Base-by-base conservation (phyloP, 2,888 invertebrate species). In the Taphrorychus bicolor region DNA sequence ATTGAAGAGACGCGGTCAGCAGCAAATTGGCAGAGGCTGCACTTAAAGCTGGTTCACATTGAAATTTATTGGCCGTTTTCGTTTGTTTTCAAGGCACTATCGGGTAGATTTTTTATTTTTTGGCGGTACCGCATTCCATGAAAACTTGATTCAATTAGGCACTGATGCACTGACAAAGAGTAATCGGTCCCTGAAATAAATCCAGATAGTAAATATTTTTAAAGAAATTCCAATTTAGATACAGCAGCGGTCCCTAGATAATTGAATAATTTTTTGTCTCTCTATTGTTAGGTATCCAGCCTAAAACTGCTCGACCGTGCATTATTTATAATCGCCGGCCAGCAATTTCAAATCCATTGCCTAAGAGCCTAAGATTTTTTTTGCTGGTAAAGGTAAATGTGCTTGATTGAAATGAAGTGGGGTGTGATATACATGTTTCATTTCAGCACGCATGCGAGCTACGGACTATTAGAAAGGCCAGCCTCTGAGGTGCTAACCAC, bases 291-390 rank as follows among this genome's bases (percentile, higher is more conserved):
- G 11, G 32, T 11, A 1, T 32, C 7, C 9, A 32, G 32, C 32
- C 32, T 23, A 22, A 59, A 64, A 14, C 23, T 52, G 52, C 23
- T 58, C 17, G 58, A 64, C 51, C 64, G 64, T 64, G 58, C 24
- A 19, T 40, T 57, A 41, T 49, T 21, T 42, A 41, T 60, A 22
- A 21, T 54, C 2, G 24, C 57, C 17, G 51, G 49, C 41, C 49
- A 64, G 52, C 52, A 52, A 64, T 63, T 63, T 51, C 56, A 16
- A 19, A 40, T 45, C 11, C 19, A 42, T 64, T 64, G 40, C 59
- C 41, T 64, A 64, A 64, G 19, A 53, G 17, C 21, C 40, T 53
- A 60, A 52, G 21, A 48, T 59, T 52, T 60, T 60, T n/a, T 60
- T 16, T 18, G 16, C 40, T 11, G n/a, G 14, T 17, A 16, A 11